phyloP scores from a whole-genome alignment of 2,888 invertebrate genomes.

The Pseudococcus longispinus region DNA sequence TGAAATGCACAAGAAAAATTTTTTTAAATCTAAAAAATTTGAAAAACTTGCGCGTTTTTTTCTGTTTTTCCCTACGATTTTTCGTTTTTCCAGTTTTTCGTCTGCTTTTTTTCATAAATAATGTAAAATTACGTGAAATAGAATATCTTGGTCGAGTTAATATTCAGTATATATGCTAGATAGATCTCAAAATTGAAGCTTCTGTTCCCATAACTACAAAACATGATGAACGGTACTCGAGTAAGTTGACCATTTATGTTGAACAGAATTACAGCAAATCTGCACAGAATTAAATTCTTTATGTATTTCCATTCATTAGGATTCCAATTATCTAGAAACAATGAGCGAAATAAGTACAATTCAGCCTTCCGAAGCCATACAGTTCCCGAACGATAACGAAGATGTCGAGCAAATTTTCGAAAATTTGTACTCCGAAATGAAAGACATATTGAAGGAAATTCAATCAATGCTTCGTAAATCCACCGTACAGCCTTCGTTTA shows the following conservation, averaged over 20 bases:
- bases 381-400: background rate
- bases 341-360: background rate
- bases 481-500: background rate
- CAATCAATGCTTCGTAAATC: background rate
- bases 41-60: background rate
- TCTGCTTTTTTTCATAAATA: background rate
- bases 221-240: conserved; percentile 2
- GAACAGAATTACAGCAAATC: background rate
- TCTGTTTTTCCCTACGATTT: background rate
- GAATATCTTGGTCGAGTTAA: background rate
- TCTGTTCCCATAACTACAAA: background rate
- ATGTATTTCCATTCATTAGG: background rate
- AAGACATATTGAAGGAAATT: background rate
- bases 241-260: background rate
- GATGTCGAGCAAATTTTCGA: conserved; percentile 8
- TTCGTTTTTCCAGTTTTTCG: background rate
- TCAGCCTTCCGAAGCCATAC: background rate
- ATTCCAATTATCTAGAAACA: background rate
- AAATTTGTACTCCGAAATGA: background rate
- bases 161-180: background rate
- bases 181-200: background rate
- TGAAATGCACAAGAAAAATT: background rate
- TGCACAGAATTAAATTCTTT: background rate
- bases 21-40: background rate
- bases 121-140: background rate